Evolutionary conservation across 2,113 vertebrate species (phyloP), one percentile per base, ranked within the genome.

Genomic region (Abramis brama): DNA sequence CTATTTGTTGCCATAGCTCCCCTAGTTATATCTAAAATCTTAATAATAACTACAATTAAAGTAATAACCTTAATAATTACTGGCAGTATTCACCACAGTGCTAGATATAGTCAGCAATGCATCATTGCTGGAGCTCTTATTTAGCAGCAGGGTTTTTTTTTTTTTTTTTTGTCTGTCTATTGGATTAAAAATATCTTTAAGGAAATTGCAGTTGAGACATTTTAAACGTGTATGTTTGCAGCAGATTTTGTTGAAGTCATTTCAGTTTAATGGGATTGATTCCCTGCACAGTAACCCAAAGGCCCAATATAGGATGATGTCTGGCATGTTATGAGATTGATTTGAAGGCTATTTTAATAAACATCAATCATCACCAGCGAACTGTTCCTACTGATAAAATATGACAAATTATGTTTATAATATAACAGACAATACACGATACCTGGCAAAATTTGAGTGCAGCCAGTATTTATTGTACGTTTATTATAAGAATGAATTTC

Each of bases 321-420:
- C 52, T 78, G 75, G 5, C 15, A 57, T 6, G 10, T 57, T 33
- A 78, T 78, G 75, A 77, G 75, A 55, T 11, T 30, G 27, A 78
- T 55, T 57, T 57, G 27, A 78, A 78, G 27, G 50, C 9, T 78
- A 33, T 78, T 57, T 78, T 78, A 78, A 78, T 78, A 52, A 55
- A 36, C 27, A 78, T 57, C 47, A 78, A 57, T 78, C 75, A 78
- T 57, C 50, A 55, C 75, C 4, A 73, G 30, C 7, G 19, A 57
- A 57, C 43, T 27, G 73, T 50, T 75, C 10, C 27, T 52, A 21
- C 52, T 45, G 25, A 78, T 33, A 78, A 57, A 78, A 52, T 78
- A 57, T 57, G 50, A 78, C 30, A 27, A 52, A 78, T 78, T 21
- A 78, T 78, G 19, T 33, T 78, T 15, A 55, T 21, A 77, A 77